Base-by-base conservation (phyloP, 2,113 vertebrate species). In the Notarius quadriscutis region DNA sequence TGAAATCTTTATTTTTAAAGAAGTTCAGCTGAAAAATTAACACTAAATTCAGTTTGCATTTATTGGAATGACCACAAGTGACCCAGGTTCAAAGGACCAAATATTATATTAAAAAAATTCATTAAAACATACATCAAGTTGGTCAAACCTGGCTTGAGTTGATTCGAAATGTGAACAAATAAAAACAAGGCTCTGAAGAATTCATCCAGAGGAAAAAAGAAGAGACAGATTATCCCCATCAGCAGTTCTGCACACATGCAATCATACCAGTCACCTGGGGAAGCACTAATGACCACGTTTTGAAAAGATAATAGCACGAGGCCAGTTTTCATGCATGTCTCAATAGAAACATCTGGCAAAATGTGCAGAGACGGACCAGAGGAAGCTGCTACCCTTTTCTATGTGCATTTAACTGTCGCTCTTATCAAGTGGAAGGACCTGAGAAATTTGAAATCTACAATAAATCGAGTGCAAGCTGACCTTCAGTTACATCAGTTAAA, bases 101-200 rank as follows among this genome's bases (percentile, higher is more conserved):
- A 22, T 50, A 22, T 4, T 41, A 4, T 41, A 41, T 41, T 12
- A 50, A 1, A 62, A 80, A 89, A 41, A 67, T 22, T 51, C 50
- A 77, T 83, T 85, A 74, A 83, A 48, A 85, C 18, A 55, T 25
- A 25, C 20, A 5, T 27, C 27, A 85, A 41, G 30, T 57, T 41
- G 50, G 83, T 77, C 53, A 80, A 85, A 82, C 57, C 69, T 20
- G 15, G 48, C 57, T 69, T 81, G 48, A 81, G 83, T 14, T 41
- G 22, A 62, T 77, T 63, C 65, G 60, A 84, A 14, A 14, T 58
- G 12, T 58, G 50, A 58, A 41, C 41, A 83, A 78, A 60, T 53
- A 85, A 83, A 82, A 67, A 41, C 5, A 9, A 18, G 15, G 48
- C 50, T 58, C 27, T 80, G 17, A 80, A 80, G 9, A 79, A 55